These are phyloP conservation scores for Xanthorhoe spadicearia DNA, from an alignment of 2,888 invertebrate species.

Conservation along the genomic window DNA sequence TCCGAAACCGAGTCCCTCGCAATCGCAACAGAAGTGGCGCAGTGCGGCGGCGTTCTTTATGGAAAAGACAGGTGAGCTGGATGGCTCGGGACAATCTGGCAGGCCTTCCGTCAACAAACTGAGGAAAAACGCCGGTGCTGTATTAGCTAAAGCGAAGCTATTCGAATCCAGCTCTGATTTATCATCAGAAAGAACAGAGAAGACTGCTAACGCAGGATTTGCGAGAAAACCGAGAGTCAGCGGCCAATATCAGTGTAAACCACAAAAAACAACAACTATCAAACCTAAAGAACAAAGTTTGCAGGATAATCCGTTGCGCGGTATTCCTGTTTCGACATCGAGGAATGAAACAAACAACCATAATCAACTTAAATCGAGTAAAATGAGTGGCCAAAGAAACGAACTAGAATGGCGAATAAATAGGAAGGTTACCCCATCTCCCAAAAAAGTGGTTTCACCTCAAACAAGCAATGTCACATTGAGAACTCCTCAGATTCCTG, in stretches of 20 bases:
- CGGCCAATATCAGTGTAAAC: constrained; percentile 59
- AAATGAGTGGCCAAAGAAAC: constrained; percentile 52
- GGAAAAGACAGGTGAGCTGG: constrained; percentile 77
- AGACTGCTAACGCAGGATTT: constrained; percentile 64
- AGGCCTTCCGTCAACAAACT: constrained; percentile 90
- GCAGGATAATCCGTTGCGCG: constrained; percentile 49
- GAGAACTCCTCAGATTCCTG: constrained; percentile 77
- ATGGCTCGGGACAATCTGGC: constrained; percentile 80
- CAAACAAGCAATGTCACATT: constrained; percentile 50
- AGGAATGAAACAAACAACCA: constrained; percentile 46
- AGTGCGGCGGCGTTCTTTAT: constrained; percentile 84
- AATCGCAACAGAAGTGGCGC: constrained; percentile 77
- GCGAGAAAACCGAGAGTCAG: constrained; percentile 74
- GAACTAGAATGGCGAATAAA: constrained; percentile 60
- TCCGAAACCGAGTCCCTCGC: constrained; percentile 58
- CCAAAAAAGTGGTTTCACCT: constrained; percentile 70
- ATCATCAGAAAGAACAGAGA: constrained; percentile 73
- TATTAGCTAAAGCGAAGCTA: constrained; percentile 90
- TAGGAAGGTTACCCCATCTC: constrained; percentile 65
- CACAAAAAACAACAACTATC: constrained; percentile 59
- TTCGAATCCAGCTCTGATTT: constrained; percentile 86
- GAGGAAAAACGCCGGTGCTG: constrained; percentile 91
- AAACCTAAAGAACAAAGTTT: constrained; percentile 61
- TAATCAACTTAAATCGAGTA: constrained; percentile 47
- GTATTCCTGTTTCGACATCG: constrained; percentile 50